A percentile compares a stretch with the other conserved stretches of the same genome.
Conservation (phyloP, 92 coral and sea anemone species). For the Bergia puertoricense region DNA sequence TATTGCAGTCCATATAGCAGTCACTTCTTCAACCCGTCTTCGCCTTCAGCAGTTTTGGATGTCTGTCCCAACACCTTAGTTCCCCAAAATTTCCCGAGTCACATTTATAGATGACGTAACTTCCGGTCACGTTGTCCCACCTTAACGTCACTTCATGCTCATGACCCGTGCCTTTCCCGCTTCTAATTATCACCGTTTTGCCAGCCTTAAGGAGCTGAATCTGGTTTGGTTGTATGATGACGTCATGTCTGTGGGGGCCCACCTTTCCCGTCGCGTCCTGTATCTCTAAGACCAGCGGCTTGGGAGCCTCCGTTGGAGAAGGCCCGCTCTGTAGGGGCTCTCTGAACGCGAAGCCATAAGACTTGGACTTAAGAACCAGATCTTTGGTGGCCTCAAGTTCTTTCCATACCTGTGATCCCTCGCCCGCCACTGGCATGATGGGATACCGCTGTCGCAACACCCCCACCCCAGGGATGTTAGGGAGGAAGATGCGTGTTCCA, state of each 20-base stretch:
- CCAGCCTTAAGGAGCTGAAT: conserved; percentile 3
- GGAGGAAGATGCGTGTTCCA: conserved; percentile 48
- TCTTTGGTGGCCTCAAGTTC: conserved; percentile 83
- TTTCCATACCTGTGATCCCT: conserved; percentile 82
- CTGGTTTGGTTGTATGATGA: conserved; percentile 46
- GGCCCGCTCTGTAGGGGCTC: conserved; percentile 74
- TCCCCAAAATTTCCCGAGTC: background rate
- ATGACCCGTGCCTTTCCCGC: conserved; percentile 16
- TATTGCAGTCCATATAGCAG: background rate
- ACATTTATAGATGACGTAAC: background rate
- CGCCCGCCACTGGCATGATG: conserved; percentile 88
- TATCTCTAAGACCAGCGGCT: conserved; percentile 47
- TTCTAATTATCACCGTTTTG: background rate
- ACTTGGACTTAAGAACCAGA: conserved; percentile 66
- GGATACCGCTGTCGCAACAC: conserved; percentile 63
- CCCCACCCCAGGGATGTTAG: conserved; percentile 50
- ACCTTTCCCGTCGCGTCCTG: conserved; percentile 38
- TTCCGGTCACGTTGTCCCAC: background rate
- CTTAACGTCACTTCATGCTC: background rate
- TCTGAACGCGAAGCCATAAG: conserved; percentile 61
- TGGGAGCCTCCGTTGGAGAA: conserved; percentile 62
- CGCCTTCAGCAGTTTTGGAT: background rate
- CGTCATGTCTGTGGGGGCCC: conserved; percentile 71
- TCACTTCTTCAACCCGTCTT: background rate
- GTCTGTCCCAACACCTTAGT: conserved; percentile 9